Percentiles rank a stretch among this genome's conserved stretches.
Evolutionary conservation across 30 jellyfish, hydroid and myxozoan species (phyloP).

Genomic region (Pelagia noctiluca): DNA sequence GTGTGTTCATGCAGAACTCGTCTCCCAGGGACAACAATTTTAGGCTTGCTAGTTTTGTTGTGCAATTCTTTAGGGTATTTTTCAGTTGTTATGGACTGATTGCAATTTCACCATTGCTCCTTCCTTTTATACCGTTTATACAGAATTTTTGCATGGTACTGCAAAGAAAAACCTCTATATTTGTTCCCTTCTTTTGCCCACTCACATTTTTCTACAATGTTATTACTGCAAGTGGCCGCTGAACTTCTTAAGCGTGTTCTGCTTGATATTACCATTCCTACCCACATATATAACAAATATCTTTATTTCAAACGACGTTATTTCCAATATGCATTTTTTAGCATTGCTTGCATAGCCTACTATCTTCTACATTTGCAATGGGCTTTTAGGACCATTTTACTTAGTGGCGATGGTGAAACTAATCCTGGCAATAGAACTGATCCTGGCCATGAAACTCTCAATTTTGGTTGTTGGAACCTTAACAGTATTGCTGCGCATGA

Average conservation of each 20-base stretch:
- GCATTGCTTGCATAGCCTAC: slow-evolving; percentile 1
- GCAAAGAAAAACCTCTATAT: background rate
- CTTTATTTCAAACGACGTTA: background rate
- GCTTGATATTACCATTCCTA: background rate
- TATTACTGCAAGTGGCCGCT: slow-evolving; percentile 5
- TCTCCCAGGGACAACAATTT: slow-evolving; percentile 4
- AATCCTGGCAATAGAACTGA: slow-evolving; percentile 28
- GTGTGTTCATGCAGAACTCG: slow-evolving; percentile 21
- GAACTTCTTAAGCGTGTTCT: background rate
- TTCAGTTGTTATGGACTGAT: background rate
- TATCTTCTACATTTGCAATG: slow-evolving; percentile 7
- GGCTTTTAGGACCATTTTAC: slow-evolving; percentile 13
- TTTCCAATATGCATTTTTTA: background rate
- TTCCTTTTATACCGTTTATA: background rate
- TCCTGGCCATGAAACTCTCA: slow-evolving; percentile 28
- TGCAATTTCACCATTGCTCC: slow-evolving; percentile 2
- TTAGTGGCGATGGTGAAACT: slow-evolving; percentile 33
- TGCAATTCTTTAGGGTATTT: background rate
- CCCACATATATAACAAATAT: slow-evolving; percentile 1
- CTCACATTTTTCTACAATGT: background rate
- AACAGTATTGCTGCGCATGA: no score
- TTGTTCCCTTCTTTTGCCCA: slow-evolving; percentile 2
- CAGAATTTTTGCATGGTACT: slow-evolving; percentile 1
- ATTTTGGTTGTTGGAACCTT: slow-evolving; percentile 38
- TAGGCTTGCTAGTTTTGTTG: background rate